These are phyloP conservation scores for Seira ritae DNA, from an alignment of 2,888 invertebrate species.

Conservation along the genomic window DNA sequence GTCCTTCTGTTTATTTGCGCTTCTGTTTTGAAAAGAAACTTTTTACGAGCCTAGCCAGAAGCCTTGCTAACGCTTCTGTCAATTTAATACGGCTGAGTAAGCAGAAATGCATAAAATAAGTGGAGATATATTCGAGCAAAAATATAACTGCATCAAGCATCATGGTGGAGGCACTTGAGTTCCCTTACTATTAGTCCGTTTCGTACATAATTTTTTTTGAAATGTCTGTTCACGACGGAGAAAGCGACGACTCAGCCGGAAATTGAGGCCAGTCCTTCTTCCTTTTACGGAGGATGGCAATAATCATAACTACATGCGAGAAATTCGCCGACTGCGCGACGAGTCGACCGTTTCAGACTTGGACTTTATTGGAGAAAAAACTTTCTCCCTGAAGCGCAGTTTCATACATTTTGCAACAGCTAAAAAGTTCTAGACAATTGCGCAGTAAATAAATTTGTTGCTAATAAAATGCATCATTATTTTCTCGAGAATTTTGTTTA, in stretches of 20 bases:
- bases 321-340: not conserved
- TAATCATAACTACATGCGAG: too few relatives aligned
- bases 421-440: not conserved
- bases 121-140: not conserved
- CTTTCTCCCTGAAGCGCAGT: not conserved
- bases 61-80: not conserved
- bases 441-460: not conserved
- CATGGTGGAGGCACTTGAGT: too few relatives aligned
- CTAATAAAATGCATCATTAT: not conserved
- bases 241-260: slow-evolving; percentile 43
- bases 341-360: not conserved
- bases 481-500: too few relatives aligned
- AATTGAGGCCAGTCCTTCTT: slow-evolving; percentile 42
- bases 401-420: not conserved
- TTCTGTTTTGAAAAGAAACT: slow-evolving; percentile 15
- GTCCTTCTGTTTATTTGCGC: slow-evolving; percentile 30
- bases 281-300: too few relatives aligned
- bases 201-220: too few relatives aligned
- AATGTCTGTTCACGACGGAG: slow-evolving; percentile 15
- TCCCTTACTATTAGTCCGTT: too few relatives aligned
- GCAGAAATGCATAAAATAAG: slow-evolving; percentile 40
- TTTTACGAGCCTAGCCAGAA: slow-evolving; percentile 21
- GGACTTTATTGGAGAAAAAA: not conserved
- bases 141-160: not conserved
- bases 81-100: slow-evolving; percentile 50